Percentiles rank a stretch among this genome's conserved stretches.
Conservation (phyloP, 2,888 invertebrate species). For the Ptilodon capucinus region DNA sequence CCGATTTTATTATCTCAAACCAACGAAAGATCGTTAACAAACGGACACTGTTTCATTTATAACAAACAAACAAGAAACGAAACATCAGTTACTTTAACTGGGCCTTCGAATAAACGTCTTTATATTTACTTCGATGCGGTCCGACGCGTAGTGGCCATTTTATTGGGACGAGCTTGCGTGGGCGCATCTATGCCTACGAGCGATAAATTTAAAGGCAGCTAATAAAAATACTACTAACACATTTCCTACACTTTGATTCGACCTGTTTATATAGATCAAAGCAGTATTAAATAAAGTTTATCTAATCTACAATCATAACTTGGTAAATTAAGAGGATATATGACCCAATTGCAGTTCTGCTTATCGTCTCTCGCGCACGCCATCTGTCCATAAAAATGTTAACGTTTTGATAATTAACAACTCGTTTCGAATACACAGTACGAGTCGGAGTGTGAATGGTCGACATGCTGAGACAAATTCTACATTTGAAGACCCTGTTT, state of each 20-base stretch:
- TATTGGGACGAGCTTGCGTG: slow-evolving; percentile 64
- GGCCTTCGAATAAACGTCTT: slow-evolving; percentile 33
- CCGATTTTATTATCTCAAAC: slow-evolving; percentile 24
- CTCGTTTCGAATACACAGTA: slow-evolving; percentile 29
- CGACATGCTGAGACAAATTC: too few species aligned
- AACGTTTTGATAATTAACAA: slow-evolving; percentile 32
- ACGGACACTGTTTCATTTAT: slow-evolving; percentile 29
- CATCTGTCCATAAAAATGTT: slow-evolving; percentile 34
- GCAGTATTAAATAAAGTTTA: slow-evolving; percentile 69
- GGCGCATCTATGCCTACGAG: slow-evolving; percentile 66
- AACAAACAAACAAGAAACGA: slow-evolving; percentile 25
- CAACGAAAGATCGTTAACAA: slow-evolving; percentile 24
- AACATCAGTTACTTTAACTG: slow-evolving; percentile 17
- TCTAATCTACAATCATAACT: slow-evolving; percentile 65
- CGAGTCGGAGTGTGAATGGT: too few species aligned
- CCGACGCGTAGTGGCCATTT: slow-evolving; percentile 55
- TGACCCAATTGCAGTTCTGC: slow-evolving; percentile 41
- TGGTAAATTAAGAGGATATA: slow-evolving; percentile 52
- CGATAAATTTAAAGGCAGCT: slow-evolving; percentile 74
- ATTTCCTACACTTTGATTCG: slow-evolving; percentile 79
- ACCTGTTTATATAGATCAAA: slow-evolving; percentile 79
- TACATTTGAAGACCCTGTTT: too few species aligned
- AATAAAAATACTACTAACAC: slow-evolving; percentile 79
- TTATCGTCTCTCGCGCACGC: slow-evolving; percentile 32
- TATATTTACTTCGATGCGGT: slow-evolving; percentile 59